Conservation (phyloP, 1,140 invertebrate species). For the Drosophila sechellia region DNA sequence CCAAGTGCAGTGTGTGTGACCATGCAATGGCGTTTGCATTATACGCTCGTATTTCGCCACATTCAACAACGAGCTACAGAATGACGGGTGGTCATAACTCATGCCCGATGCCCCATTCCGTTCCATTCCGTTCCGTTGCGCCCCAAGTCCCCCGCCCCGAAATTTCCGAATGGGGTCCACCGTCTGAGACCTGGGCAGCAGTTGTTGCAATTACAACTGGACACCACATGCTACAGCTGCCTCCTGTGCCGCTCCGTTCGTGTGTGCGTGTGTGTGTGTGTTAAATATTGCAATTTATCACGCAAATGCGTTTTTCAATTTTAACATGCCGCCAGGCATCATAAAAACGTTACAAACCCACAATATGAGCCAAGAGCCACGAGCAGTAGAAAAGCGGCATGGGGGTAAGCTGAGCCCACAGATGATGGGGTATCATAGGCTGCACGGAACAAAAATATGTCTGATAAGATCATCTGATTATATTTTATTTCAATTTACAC, state of each 20-base stretch:
- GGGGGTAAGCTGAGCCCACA: constrained; percentile 41
- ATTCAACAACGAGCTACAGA: constrained; percentile 80
- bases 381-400: constrained; percentile 37
- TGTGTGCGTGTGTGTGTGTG: constrained; percentile 74
- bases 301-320: constrained; percentile 85
- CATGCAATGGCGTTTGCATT: constrained; percentile 82
- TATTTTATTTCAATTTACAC: not conserved
- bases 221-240: constrained; percentile 81
- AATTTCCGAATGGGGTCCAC: constrained; percentile 28
- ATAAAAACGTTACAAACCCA: constrained; percentile 84
- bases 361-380: constrained; percentile 73
- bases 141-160: constrained; percentile 18
- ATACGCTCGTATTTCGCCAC: constrained; percentile 83
- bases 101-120: constrained; percentile 61
- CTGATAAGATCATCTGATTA: constrained; percentile 2
- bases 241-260: constrained; percentile 41
- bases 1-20: constrained; percentile 31
- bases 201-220: constrained; percentile 83
- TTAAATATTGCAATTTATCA: constrained; percentile 85
- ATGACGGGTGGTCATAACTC: constrained; percentile 81
- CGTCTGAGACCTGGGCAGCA: constrained; percentile 57
- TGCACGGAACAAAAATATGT: constrained; percentile 5
- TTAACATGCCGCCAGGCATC: constrained; percentile 84
- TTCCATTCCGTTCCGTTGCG: constrained; percentile 6
- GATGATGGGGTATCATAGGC: constrained; percentile 27